These are phyloP conservation scores for Rhizoglyphus robini DNA, from an alignment of 1,140 invertebrate species.

Conservation along the genomic window DNA sequence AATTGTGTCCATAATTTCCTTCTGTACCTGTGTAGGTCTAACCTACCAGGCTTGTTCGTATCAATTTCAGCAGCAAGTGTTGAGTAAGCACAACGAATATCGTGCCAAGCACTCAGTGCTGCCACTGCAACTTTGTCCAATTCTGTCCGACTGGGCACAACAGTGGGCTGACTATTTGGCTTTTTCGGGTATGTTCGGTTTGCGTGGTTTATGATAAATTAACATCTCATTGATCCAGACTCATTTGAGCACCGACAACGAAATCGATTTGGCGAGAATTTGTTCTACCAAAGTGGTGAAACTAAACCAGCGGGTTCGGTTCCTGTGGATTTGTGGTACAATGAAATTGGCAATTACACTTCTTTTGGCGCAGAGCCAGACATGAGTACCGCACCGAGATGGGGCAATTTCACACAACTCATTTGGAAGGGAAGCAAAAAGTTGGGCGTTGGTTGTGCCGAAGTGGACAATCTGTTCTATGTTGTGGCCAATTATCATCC, in stretches of 20 bases:
- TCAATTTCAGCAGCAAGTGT: too few relatives aligned
- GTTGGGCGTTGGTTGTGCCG: not conserved
- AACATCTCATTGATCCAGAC: too few relatives aligned
- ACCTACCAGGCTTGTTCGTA: too few relatives aligned
- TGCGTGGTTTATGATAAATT: not conserved
- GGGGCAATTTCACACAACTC: not conserved
- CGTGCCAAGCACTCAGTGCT: not conserved
- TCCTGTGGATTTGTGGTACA: not conserved
- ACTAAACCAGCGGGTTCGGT: not conserved
- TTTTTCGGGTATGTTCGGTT: not conserved
- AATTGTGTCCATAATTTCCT: too few relatives aligned
- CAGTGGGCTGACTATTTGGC: not conserved
- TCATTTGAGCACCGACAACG: not conserved
- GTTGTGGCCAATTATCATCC: too few relatives aligned
- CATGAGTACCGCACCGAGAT: not conserved
- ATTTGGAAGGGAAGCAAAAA: not conserved
- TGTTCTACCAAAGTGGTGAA: not conserved
- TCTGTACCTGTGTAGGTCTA: too few relatives aligned
- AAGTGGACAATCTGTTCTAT: not conserved
- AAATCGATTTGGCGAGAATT: not conserved
- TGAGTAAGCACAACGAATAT: not conserved
- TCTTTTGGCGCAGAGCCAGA: not conserved
- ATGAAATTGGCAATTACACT: not conserved
- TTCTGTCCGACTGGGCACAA: not conserved
- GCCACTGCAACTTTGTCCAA: not conserved